Percentiles rank a stretch among this genome's conserved stretches.
Conservation (phyloP, 2,888 invertebrate species). For the Sisyra terminalis region DNA sequence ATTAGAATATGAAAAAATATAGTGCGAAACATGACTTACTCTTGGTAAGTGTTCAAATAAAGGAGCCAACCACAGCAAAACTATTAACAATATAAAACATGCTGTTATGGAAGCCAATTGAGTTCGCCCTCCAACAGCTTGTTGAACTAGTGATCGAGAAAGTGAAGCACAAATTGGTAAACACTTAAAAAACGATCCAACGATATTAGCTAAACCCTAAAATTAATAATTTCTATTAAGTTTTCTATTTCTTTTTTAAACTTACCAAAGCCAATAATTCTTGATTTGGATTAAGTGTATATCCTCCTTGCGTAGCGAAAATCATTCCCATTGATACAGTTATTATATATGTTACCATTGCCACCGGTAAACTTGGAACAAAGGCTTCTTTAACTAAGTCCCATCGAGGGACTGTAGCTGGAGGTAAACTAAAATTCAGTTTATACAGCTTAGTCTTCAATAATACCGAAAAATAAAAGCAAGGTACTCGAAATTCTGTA, state of each 20-base stretch:
- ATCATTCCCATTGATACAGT: slow-evolving; percentile 70
- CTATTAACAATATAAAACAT: slow-evolving; percentile 53
- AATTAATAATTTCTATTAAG: too few species aligned
- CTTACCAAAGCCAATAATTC: slow-evolving; percentile 54
- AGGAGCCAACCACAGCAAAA: slow-evolving; percentile 75
- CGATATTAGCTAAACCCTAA: slow-evolving; percentile 46
- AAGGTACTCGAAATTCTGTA: too few species aligned
- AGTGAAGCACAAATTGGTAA: slow-evolving; percentile 47
- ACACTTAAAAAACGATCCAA: slow-evolving; percentile 50
- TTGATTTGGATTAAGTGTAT: slow-evolving; percentile 61
- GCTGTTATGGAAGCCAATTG: slow-evolving; percentile 71
- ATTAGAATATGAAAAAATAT: not conserved
- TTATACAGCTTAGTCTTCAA: too few species aligned
- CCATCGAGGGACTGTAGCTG: slow-evolving; percentile 41
- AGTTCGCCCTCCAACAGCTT: slow-evolving; percentile 68
- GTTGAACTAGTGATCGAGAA: slow-evolving; percentile 54
- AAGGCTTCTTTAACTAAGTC: slow-evolving; percentile 39
- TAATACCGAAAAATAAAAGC: too few species aligned
- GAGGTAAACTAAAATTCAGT: slow-evolving; percentile 39
- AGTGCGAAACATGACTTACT: slow-evolving; percentile 17
- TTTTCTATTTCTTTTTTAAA: slow-evolving; percentile 5
- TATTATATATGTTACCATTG: slow-evolving; percentile 62
- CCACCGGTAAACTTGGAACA: slow-evolving; percentile 49
- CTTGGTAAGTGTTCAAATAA: slow-evolving; percentile 73
- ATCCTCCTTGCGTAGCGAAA: slow-evolving; percentile 56